phyloP scores from a whole-genome alignment of 2,888 invertebrate species.

The Zelleria hepariella region DNA sequence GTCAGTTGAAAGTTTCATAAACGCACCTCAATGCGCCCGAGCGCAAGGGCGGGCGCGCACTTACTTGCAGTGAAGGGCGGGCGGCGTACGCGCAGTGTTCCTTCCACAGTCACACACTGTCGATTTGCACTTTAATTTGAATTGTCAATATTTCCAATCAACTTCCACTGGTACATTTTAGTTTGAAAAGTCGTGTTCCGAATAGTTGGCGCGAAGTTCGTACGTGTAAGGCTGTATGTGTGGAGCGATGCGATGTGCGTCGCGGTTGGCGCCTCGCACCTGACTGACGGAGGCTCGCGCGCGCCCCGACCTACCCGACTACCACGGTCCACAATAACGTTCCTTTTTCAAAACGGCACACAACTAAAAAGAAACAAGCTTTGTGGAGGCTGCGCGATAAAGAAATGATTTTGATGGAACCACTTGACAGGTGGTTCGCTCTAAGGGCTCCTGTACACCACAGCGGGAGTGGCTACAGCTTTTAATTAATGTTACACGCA shows the following conservation, averaged over 20 bases:
- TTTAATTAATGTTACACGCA: background rate
- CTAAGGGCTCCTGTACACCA: background rate
- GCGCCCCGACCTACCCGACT: slow-evolving; percentile 69
- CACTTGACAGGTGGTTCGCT: slow-evolving; percentile 66
- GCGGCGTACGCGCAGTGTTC: background rate
- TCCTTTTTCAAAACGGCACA: slow-evolving; percentile 53
- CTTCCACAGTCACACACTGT: background rate
- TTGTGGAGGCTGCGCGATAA: slow-evolving; percentile 59
- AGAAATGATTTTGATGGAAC: slow-evolving; percentile 71
- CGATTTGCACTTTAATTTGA: background rate
- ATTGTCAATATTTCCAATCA: background rate
- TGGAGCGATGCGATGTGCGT: slow-evolving; percentile 39
- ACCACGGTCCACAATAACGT: slow-evolving; percentile 51
- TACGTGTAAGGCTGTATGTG: slow-evolving; percentile 38
- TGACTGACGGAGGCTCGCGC: slow-evolving; percentile 57
- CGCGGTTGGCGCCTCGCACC: slow-evolving; percentile 63
- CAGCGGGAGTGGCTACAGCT: background rate
- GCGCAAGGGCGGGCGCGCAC: background rate
- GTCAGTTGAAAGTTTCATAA: too few species aligned
- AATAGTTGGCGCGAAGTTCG: background rate
- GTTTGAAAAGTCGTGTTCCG: background rate
- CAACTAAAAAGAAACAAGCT: slow-evolving; percentile 57
- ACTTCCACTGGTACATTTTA: background rate
- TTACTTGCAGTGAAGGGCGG: background rate
- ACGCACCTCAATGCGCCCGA: background rate